Evolutionary conservation across 2,888 invertebrate species (phyloP).

Genomic region (Acanthococcus lagerstroemiae): DNA sequence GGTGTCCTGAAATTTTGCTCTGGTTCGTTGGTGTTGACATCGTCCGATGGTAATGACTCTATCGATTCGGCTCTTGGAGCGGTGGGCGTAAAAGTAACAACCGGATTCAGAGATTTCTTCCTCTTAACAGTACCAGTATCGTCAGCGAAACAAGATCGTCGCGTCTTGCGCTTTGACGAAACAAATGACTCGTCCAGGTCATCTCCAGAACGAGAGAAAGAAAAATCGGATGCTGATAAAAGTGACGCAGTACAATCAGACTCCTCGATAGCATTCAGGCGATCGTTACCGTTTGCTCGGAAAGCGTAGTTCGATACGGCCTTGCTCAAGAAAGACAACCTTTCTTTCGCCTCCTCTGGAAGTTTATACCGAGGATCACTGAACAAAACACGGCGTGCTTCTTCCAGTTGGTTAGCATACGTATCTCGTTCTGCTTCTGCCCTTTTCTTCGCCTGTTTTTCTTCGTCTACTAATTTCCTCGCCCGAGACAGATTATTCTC

Average conservation of each 20-base stretch:
- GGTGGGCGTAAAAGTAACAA: background rate
- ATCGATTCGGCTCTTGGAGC: conserved; percentile 8
- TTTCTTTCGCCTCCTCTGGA: conserved; percentile 64
- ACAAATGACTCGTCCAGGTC: conserved; percentile 55
- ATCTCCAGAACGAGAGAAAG: conserved; percentile 74
- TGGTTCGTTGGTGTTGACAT: background rate
- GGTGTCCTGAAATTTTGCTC: background rate
- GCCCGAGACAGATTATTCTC: conserved; percentile 19
- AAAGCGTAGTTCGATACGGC: conserved; percentile 34
- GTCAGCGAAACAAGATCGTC: background rate
- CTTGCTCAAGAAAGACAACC: conserved; percentile 61
- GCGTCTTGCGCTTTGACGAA: conserved; percentile 39
- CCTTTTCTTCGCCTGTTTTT: conserved; percentile 2
- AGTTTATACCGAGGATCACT: conserved; percentile 45
- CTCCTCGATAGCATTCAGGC: conserved; percentile 41
- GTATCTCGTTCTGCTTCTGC: conserved; percentile 23
- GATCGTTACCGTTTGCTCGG: conserved; percentile 26
- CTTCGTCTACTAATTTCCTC: conserved; percentile 23
- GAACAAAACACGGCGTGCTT: conserved; percentile 32
- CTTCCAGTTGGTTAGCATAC: conserved; percentile 28
- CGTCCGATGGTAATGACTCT: conserved; percentile 5
- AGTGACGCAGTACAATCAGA: conserved; percentile 56
- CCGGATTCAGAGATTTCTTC: background rate
- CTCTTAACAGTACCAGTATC: background rate
- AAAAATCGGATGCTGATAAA: conserved; percentile 61